Evolutionary conservation across 1,140 invertebrate species (phyloP).

Genomic region (Drosophila sproati): DNA sequence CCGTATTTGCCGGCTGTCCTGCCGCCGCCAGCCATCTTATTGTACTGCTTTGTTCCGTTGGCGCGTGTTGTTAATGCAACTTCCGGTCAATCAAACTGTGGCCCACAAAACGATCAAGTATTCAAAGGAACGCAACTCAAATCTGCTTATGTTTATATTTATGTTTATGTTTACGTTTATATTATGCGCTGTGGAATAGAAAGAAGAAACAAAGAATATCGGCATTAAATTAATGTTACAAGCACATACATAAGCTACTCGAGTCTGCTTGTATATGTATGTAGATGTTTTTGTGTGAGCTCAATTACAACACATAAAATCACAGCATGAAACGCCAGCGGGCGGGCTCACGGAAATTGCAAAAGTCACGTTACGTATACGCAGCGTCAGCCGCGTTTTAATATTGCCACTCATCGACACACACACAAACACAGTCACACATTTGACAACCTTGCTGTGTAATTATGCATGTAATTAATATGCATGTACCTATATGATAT

Average conservation of each 20-base stretch:
- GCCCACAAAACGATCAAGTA: conserved; percentile 43
- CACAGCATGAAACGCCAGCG: conserved; percentile 17
- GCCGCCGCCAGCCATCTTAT: conserved; percentile 80
- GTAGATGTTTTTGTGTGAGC: not conserved
- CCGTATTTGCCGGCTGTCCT: conserved; percentile 83
- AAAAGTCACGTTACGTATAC: conserved; percentile 67
- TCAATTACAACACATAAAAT: conserved; percentile 48
- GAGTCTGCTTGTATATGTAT: conserved; percentile 7
- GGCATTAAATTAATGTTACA: conserved; percentile 3
- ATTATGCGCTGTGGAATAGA: conserved; percentile 23
- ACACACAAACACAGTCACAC: conserved; percentile 7
- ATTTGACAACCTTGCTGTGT: conserved; percentile 48
- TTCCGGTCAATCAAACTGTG: conserved; percentile 40
- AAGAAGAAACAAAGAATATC: not conserved
- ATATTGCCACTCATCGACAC: conserved; percentile 47
- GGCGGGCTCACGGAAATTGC: conserved; percentile 27
- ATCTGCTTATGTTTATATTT: conserved; percentile 43
- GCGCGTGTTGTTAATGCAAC: conserved; percentile 39
- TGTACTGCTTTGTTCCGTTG: conserved; percentile 60
- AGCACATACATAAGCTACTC: not conserved
- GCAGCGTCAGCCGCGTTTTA: conserved; percentile 62
- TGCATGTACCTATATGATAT: conserved; percentile 77
- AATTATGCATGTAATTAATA: conserved; percentile 82
- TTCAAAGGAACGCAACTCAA: conserved; percentile 39
- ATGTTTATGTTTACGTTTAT: conserved; percentile 12